Percentiles rank a stretch among this genome's conserved stretches.
Conservation (phyloP, 1,140 invertebrate genomes). For the Trinorchestia longiramus region DNA sequence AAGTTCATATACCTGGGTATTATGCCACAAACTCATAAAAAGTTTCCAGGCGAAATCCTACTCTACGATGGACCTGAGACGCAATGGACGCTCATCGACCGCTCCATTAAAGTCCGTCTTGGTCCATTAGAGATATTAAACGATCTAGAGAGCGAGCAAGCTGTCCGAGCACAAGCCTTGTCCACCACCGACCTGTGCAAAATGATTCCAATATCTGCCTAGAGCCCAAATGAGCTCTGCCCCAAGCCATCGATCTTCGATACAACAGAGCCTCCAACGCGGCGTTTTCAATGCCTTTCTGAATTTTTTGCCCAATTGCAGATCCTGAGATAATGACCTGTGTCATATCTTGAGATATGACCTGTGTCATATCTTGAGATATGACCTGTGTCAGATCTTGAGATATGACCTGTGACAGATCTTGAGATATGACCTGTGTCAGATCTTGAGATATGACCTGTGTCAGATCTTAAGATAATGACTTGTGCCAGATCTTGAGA, state of each 20-base stretch:
- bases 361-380: too few species aligned
- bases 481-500: too few species aligned
- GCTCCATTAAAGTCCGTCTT: constrained; percentile 21
- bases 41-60: background rate
- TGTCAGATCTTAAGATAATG: too few species aligned
- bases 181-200: background rate
- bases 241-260: constrained; percentile 3
- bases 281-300: background rate
- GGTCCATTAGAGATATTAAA: constrained; percentile 30
- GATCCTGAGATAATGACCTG: background rate
- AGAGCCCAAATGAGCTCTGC: background rate
- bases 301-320: background rate
- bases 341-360: too few species aligned
- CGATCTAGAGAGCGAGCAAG: background rate
- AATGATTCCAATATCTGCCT: background rate
- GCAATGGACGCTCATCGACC: background rate
- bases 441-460: too few species aligned
- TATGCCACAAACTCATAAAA: background rate
- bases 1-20: background rate
- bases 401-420: too few species aligned
- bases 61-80: background rate
- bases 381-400: background rate
- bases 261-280: background rate
- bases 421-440: too few species aligned
- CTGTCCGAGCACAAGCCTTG: background rate